Conservation (phyloP, 2,888 invertebrate genomes). For the Lutraria lutraria region DNA sequence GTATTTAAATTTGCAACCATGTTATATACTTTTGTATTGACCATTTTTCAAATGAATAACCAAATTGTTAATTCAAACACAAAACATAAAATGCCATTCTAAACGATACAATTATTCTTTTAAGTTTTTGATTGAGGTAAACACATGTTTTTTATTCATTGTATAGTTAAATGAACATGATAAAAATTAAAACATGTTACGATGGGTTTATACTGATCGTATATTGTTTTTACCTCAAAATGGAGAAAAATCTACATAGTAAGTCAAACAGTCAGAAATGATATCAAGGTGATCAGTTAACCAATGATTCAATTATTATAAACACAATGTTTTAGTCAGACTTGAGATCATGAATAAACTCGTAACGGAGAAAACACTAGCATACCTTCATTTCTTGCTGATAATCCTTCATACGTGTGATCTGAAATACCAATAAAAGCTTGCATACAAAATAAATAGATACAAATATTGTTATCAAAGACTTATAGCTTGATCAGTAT, state of each 20-base stretch:
- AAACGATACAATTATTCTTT: no score
- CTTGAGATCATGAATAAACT: background rate
- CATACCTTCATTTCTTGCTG: background rate
- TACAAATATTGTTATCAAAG: no score
- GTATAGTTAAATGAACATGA: background rate
- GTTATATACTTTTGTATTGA: no score
- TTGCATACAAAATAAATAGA: no score
- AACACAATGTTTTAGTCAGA: background rate
- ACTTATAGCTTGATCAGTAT: no score
- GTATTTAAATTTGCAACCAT: no score
- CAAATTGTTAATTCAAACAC: no score
- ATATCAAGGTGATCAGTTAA: background rate
- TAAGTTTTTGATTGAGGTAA: no score
- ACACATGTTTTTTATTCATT: no score
- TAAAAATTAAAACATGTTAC: background rate
- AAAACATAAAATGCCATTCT: background rate
- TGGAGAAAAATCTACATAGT: no score
- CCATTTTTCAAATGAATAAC: no score
- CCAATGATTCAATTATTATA: background rate
- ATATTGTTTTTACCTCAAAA: background rate
- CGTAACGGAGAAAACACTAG: background rate
- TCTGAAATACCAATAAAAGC: background rate
- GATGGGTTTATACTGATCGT: background rate
- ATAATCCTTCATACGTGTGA: background rate
- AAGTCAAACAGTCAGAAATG: background rate